Base-by-base conservation (phyloP, 1,140 invertebrate species). In the Drosophila fuyamai region DNA sequence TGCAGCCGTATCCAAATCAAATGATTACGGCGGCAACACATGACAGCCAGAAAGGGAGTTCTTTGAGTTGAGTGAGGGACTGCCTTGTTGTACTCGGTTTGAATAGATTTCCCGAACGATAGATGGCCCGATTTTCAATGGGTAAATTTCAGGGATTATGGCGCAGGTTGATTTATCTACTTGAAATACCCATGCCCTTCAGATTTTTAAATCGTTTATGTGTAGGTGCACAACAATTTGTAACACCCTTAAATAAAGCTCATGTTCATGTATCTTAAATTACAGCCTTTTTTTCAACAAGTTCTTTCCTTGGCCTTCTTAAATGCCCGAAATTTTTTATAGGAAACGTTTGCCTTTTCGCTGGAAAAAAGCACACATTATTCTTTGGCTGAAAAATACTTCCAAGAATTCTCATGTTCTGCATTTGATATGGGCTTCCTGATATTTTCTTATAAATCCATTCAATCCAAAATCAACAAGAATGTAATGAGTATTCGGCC, bases 11-110 rank as follows among this genome's bases (percentile, higher is more conserved):
- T 55, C 71, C 66, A 71, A 80, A 89, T 84, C 79, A 86, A 86
- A 86, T 86, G 83, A 63, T 86, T 86, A 78, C 67, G 51, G 62
- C 60, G 60, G 53, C 84, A 80, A 76, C 84, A 89, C 84, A 89
- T 89, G 84, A 77, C 73, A 73, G 70, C 58, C 63, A 66, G 23
- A 67, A 40, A 38, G 55, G 50, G 54, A 67, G 29, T 71, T 36
- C 23, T 29, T 23, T 32, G 36, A 4, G 7, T 18, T 27, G 27
- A 9, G 16, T 12, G 9, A 18, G 7, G 12, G 27, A 12, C 12
- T 13, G 46, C 23, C 54, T 16, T 58, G 71, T 58, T 67, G 40
- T 48, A 59, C 47, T 48, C 67, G 32, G 23, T 58, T 67, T 40
- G 43, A 48, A 56, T 51, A 35, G 67, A 72, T 72, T 71, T 50